Evolutionary conservation across 2,888 invertebrate genomes (phyloP), one percentile per base, ranked within the genome.

Genomic region (Anaspis maculata): DNA sequence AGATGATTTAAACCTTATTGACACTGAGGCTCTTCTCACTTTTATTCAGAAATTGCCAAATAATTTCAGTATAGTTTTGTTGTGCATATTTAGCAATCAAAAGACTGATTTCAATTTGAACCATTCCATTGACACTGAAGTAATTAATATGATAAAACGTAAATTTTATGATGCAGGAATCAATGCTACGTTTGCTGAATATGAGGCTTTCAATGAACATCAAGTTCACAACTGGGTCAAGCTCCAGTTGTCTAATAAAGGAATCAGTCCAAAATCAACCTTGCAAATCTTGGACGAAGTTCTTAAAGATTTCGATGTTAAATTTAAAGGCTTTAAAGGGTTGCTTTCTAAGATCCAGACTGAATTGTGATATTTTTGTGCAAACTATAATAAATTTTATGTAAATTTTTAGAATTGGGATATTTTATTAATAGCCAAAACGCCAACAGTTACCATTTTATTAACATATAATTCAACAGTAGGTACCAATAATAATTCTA

Each of bases 51-150:
- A 27, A n/a, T 31, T 58, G 9, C 52, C 54, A 4, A 39, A 39
- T 28, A 32, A 47, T 27, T 22, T 30, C 4, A 42, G 32, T 24
- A 34, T 46, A 22, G 31, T 57, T 19, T 36, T 58, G 13, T 37
- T 58, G 31, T 41, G 50, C 15, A 50, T 57, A 44, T 57, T 55
- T 47, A 58, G 52, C 34, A 47, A 51, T 27, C 53, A 57, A 33
- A 47, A 52, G 27, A 40, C 44, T 11, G 37, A 32, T 27, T 32
- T 6, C 5, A 19, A 45, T 38, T 31, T 52, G 12, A 41, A 35
- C 32, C 39, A 49, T 38, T 25, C 25, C n/a, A 30, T 52, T 25
- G 45, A 46, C 25, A 29, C 39, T 26, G 32, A 48, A n/a, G 36
- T 50, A 36, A 39, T 48, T 25, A 27, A 38, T 26, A 26, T 32